These are phyloP conservation scores for Rotaria sp. DNA, from an alignment of 2,888 invertebrate genomes.

Conservation along the genomic window DNA sequence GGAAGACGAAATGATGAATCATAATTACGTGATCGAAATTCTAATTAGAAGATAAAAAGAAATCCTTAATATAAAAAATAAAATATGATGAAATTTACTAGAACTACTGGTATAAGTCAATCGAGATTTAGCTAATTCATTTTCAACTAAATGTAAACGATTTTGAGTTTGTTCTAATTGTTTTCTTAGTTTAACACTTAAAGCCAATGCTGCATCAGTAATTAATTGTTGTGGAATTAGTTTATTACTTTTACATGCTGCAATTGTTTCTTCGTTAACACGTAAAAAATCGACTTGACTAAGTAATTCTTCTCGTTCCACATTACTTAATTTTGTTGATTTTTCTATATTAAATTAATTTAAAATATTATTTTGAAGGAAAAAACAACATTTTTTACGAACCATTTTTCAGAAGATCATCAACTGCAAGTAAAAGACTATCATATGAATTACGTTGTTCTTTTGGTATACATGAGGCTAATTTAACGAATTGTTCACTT, in stretches of 20 bases:
- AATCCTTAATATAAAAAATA: not conserved
- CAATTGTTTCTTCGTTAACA: constrained; percentile 48
- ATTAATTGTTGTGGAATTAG: constrained; percentile 47
- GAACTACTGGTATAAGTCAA: not conserved
- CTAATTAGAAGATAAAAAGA: not conserved
- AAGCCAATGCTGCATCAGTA: constrained; percentile 48
- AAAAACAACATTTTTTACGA: not conserved
- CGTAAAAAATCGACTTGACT: constrained; percentile 48
- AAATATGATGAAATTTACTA: not conserved
- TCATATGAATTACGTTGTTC: constrained; percentile 4
- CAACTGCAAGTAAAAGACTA: constrained; percentile 1
- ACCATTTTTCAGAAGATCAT: constrained; percentile 2
- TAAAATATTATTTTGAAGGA: not conserved
- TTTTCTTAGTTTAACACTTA: constrained; percentile 47
- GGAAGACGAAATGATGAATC: not conserved
- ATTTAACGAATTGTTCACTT: constrained; percentile 24
- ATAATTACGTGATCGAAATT: not conserved
- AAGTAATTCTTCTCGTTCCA: constrained; percentile 45
- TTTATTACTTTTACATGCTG: constrained; percentile 47
- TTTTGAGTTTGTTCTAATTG: constrained; percentile 45
- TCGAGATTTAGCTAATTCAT: not conserved
- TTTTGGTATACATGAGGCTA: constrained; percentile 26
- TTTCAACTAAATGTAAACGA: not conserved
- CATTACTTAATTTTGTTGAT: not conserved
- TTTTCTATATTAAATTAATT: not conserved